Conservation (phyloP, 2,113 vertebrate species). For the Xenotilapia leptura region DNA sequence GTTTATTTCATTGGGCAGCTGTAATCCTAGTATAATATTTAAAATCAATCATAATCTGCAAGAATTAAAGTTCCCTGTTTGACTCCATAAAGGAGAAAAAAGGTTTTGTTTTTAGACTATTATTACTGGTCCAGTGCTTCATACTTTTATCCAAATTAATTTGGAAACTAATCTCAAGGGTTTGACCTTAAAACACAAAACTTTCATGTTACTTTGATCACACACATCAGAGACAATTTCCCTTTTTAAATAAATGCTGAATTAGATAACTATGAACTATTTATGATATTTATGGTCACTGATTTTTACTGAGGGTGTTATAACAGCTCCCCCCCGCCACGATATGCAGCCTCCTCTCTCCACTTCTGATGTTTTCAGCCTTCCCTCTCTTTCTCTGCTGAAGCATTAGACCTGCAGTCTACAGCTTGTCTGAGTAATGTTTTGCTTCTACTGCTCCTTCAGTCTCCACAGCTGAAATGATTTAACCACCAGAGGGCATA, state of each 20-base stretch:
- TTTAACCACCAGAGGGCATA: not conserved
- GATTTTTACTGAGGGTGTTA: not conserved
- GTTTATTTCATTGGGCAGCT: not conserved
- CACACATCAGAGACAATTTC: not conserved
- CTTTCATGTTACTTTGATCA: not conserved
- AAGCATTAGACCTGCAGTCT: not conserved
- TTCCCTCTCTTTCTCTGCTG: not conserved
- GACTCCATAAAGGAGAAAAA: not conserved
- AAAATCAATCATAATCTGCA: not conserved
- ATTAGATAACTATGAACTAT: not conserved
- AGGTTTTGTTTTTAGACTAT: accelerated
- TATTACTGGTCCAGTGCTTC: not conserved
- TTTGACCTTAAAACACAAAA: not conserved
- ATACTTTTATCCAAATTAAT: not conserved
- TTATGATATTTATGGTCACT: not conserved
- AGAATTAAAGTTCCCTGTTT: not conserved
- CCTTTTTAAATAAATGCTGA: not conserved
- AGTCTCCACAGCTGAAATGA: not conserved
- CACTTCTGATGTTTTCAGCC: not conserved
- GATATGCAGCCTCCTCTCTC: not conserved
- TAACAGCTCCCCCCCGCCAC: not conserved
- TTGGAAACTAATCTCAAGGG: not conserved
- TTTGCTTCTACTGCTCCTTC: not conserved
- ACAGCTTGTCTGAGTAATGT: not conserved
- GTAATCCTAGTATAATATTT: not conserved